Evolutionary conservation across 2,113 vertebrate species (phyloP).

Genomic region (Heterochromis multidens): DNA sequence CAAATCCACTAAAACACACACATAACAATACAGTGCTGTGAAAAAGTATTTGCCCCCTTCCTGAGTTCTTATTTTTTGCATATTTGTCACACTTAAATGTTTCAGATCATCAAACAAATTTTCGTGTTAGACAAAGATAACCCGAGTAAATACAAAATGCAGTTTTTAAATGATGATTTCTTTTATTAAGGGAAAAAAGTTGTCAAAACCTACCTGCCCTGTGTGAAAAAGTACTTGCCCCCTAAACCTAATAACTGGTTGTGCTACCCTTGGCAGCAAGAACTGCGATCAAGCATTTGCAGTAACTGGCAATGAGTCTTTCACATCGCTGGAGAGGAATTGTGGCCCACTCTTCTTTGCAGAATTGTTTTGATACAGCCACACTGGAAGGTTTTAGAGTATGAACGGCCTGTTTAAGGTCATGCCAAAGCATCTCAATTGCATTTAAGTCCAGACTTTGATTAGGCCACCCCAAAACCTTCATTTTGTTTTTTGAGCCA

Average conservation of each 20-base stretch:
- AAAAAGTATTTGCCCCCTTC: background rate
- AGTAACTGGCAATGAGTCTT: background rate
- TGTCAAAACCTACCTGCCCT: background rate
- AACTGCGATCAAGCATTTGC: background rate
- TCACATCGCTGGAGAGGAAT: background rate
- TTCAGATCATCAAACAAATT: background rate
- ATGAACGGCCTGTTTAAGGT: background rate
- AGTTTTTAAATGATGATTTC: too few species aligned
- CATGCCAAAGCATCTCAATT: background rate
- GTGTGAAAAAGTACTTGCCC: background rate
- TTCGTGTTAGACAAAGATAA: background rate
- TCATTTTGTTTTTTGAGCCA: background rate
- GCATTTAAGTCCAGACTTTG: background rate
- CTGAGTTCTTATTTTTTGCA: background rate
- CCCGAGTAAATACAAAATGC: accelerated
- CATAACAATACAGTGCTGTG: background rate
- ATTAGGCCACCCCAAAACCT: background rate
- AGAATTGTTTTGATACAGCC: background rate
- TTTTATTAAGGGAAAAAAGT: too few species aligned
- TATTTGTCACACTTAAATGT: background rate
- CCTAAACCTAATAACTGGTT: background rate
- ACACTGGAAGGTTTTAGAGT: background rate
- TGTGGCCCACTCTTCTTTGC: background rate
- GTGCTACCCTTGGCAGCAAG: background rate
- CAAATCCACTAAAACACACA: background rate